Conservation (phyloP, 1,140 invertebrate species). For the Potamilus streckersoni region DNA sequence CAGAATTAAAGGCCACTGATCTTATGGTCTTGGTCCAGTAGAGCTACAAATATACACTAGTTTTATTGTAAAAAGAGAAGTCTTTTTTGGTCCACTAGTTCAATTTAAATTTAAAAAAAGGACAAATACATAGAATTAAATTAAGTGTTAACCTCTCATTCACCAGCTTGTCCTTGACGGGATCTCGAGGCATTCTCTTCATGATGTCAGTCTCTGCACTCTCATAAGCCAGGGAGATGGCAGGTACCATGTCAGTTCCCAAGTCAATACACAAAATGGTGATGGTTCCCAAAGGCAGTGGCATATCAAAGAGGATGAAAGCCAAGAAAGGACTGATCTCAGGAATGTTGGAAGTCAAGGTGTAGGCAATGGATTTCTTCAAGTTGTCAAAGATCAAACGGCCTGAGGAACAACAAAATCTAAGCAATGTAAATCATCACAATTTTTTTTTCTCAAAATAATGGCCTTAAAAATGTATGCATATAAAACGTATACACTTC, state of each 20-base stretch:
- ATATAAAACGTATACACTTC: no score
- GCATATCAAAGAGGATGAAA: slow-evolving; percentile 97
- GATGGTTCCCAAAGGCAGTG: slow-evolving; percentile 96
- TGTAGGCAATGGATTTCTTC: slow-evolving; percentile 99
- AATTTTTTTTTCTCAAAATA: no score
- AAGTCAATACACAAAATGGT: slow-evolving; percentile 99
- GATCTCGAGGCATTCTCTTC: slow-evolving; percentile 95
- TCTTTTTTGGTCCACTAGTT: no score
- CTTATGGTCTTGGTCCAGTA: no score
- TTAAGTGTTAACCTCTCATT: slow-evolving; percentile 79
- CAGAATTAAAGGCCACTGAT: no score
- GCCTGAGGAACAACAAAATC: neutral
- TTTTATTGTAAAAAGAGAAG: no score
- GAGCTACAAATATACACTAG: no score
- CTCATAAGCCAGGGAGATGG: slow-evolving; percentile 98
- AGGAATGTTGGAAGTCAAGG: slow-evolving; percentile 98
- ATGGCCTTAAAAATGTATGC: no score
- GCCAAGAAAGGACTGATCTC: slow-evolving; percentile 99
- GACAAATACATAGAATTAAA: no score
- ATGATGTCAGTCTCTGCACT: slow-evolving; percentile 98
- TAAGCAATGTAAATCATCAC: no score
- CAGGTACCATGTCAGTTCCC: slow-evolving; percentile 99
- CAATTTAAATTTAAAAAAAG: no score
- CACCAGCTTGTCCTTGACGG: slow-evolving; percentile 91
- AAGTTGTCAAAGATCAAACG: slow-evolving; percentile 99